Evolutionary conservation across 2,888 invertebrate genomes (phyloP), one percentile per base, ranked within the genome.

Genomic region (Cephus sareptanus): DNA sequence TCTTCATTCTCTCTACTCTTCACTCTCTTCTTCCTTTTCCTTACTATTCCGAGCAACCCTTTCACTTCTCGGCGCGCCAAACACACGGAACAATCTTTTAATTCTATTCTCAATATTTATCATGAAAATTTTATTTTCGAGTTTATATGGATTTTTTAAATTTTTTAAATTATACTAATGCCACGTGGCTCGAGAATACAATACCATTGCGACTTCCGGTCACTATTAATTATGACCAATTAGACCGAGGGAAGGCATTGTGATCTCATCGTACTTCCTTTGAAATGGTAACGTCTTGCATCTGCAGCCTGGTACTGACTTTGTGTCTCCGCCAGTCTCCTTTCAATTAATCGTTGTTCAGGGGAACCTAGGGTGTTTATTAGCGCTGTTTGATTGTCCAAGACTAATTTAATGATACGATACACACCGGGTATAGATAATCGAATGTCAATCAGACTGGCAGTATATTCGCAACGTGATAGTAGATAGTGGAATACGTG

Each of bases 401-500:
- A 83, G 85, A 87, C 86, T 85, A 87, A 87, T 87, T 87, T 86
- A 86, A 87, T 87, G 86, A 85, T 83, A 87, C 86, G 80, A 87
- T 85, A 76, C 80, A 81, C 33, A 76, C 75, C 23, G 23, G 56
- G 23, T 56, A 56, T 23, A 23, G 56, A 56, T 56, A 56, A 56
- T 56, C 56, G 56, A 56, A 56, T 56, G 23, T 23, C 56, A 56
- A 56, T 56, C 56, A 2, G 23, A 56, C 23, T 56, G 23, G 1
- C 56, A 56, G 56, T 1, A 3, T 23, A 56, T 23, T 56, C 9
- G 56, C 23, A 56, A 23, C 2, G 56, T 56, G 23, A 56, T 23
- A 23, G 56, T 56, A 56, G 9, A 23, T 9, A 56, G 23, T 56
- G 23, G 56, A 23, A 56, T 56, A 23, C 23, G 23, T 56, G 9